Percentiles rank a stretch among this genome's conserved stretches.
Conservation (phyloP, 2,888 invertebrate genomes). For the Pristionchus japonicus region DNA sequence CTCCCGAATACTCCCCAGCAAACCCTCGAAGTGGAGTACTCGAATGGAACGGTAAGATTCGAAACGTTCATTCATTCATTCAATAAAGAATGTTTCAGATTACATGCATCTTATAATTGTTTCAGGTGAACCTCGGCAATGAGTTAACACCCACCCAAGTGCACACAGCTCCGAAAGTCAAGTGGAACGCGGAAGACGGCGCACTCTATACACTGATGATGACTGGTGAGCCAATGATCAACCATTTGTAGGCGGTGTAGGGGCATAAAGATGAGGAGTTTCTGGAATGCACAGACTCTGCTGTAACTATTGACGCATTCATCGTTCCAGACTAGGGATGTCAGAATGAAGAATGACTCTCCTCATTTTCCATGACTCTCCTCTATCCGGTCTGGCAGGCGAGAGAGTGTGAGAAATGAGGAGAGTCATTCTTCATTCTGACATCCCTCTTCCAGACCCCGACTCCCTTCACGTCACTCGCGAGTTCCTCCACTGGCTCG, state of each 20-base stretch:
- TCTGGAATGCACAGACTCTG: no score
- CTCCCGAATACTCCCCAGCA: background rate
- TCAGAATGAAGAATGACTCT: no score
- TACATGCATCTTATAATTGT: background rate
- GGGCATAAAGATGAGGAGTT: no score
- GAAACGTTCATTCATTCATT: background rate
- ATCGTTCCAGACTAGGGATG: no score
- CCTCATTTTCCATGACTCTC: no score
- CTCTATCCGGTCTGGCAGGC: no score
- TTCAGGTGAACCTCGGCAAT: conserved; percentile 64
- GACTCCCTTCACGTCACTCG: conserved; percentile 75
- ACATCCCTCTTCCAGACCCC: background rate
- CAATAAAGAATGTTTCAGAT: background rate
- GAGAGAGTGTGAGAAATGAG: no score
- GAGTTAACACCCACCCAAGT: conserved; percentile 72
- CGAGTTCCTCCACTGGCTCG: conserved; percentile 92
- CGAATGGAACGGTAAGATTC: background rate
- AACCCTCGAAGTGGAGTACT: background rate
- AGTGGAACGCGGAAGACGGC: conserved; percentile 79
- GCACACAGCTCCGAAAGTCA: conserved; percentile 82
- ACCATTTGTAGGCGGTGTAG: no score
- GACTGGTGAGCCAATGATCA: conserved; percentile 87
- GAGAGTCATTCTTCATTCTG: background rate
- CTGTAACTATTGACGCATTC: no score
- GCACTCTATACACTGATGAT: conserved; percentile 85